Conservation (phyloP, 2,888 invertebrate species). For the Coecobrya sp. region DNA sequence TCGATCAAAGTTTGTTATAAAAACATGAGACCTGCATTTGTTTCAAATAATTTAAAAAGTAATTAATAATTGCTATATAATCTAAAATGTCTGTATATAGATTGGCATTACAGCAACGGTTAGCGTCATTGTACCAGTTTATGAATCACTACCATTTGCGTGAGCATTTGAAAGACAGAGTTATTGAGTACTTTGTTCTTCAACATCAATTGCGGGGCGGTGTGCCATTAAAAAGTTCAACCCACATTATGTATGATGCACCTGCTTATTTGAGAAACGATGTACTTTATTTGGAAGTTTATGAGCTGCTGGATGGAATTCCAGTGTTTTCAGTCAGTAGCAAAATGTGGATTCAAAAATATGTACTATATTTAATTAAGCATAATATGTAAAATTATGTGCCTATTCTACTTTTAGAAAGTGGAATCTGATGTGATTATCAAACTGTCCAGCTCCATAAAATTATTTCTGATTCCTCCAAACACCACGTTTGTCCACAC, state of each 20-base stretch:
- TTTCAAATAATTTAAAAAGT: background rate
- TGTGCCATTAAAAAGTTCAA: constrained; percentile 37
- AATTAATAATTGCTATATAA: constrained; percentile 2
- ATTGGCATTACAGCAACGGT: constrained; percentile 83
- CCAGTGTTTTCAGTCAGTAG: constrained; percentile 83
- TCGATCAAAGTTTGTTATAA: constrained; percentile 80
- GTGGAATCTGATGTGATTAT: constrained; percentile 82
- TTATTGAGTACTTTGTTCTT: constrained; percentile 82
- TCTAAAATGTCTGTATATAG: no score
- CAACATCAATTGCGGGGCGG: constrained; percentile 83
- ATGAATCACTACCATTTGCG: constrained; percentile 81
- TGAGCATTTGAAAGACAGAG: constrained; percentile 76
- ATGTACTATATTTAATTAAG: background rate
- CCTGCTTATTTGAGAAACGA: constrained; percentile 84
- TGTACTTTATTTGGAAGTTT: constrained; percentile 82
- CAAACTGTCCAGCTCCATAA: constrained; percentile 80
- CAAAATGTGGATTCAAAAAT: background rate
- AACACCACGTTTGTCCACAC: constrained; percentile 81
- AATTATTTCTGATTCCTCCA: constrained; percentile 83
- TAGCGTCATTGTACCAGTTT: constrained; percentile 82
- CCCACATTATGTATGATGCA: constrained; percentile 84
- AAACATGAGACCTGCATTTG: background rate
- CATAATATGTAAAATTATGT: no score
- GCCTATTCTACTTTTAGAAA: no score
- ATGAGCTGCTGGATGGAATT: constrained; percentile 83